Evolutionary conservation across 2,888 invertebrate species (phyloP), one percentile per base, ranked within the genome.

Genomic region (Drosophila colorata): DNA sequence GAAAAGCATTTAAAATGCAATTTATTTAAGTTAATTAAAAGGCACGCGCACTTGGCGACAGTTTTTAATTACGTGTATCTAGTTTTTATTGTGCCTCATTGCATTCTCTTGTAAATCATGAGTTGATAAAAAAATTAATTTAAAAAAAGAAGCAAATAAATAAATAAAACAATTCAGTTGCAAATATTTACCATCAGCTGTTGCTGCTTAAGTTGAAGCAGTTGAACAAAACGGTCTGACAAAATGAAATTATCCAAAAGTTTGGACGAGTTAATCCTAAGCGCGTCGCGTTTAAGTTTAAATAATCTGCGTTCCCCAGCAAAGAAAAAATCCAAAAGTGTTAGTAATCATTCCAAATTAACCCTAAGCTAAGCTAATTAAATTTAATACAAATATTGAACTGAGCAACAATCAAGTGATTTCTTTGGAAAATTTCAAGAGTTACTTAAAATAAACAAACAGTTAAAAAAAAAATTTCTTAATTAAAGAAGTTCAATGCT

Each of bases 161-260:
- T 58, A 74, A 74, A 33, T 59, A 44, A 23, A 44, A 28, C 41
- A 53, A 51, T 60, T 28, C 40, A 52, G 31, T 57, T 35, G 53
- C 55, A 53, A 66, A 51, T 61, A 56, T 53, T 60, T 57, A 44
- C 33, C 18, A 47, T 16, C 23, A 48, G 14, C 46, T 4, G 56
- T 37, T 37, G 60, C n/a, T 28, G 28, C 28, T 28, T 28, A 3
- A 8, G 18, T 5, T 53, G 48, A 38, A 49, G 23, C 28, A 4
- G 16, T 28, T 28, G 13, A 61, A 43, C 4, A 11, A 49, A 33
- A 43, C 40, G 5, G n/a, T 37, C n/a, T 18, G 33, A 74, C 83
- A 91, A 85, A 77, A 92, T 92, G 92, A 92, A 92, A 88, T 76
- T 92, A 66, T 91, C 92, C 65, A 92, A 92, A 85, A 92, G 92